Percentiles rank a stretch among this genome's conserved stretches.
These are phyloP conservation scores for Lymantria monacha DNA, from an alignment of 2,888 invertebrate species.

Conservation along the genomic window DNA sequence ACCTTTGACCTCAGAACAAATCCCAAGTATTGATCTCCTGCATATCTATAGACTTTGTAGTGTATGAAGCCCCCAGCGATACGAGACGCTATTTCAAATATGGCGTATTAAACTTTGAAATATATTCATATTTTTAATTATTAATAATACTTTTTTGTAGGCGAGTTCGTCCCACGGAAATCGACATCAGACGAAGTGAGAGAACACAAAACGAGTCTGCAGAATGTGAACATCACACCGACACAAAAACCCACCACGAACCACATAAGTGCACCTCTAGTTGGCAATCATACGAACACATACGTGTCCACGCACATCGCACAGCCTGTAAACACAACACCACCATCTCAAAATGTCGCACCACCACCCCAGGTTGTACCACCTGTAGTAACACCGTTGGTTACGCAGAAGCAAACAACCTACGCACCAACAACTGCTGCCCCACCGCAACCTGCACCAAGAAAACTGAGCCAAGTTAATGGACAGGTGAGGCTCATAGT, in stretches of 20 bases:
- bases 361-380: slow-evolving; percentile 25
- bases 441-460: slow-evolving; percentile 75
- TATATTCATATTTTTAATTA: too few species aligned
- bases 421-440: slow-evolving; percentile 35
- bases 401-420: slow-evolving; percentile 41
- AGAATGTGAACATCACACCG: slow-evolving; percentile 63
- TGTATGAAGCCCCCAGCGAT: too few species aligned
- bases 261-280: slow-evolving; percentile 44
- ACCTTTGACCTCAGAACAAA: too few species aligned
- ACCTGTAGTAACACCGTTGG: slow-evolving; percentile 28
- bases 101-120: too few species aligned
- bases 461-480: slow-evolving; percentile 70
- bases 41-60: too few species aligned
- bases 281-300: slow-evolving; percentile 42
- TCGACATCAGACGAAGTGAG: slow-evolving; percentile 75
- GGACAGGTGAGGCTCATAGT: slow-evolving; percentile 64
- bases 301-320: slow-evolving; percentile 30
- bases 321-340: slow-evolving; percentile 34
- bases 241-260: slow-evolving; percentile 44
- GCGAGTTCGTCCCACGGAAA: slow-evolving; percentile 60
- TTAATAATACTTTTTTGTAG: slow-evolving; percentile 47
- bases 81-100: too few species aligned
- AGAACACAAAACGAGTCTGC: slow-evolving; percentile 67
- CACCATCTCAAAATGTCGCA: slow-evolving; percentile 24
- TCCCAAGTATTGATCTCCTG: too few species aligned